These are phyloP conservation scores for Sebastes fasciatus DNA, from an alignment of 2,113 vertebrate genomes.

Conservation along the genomic window DNA sequence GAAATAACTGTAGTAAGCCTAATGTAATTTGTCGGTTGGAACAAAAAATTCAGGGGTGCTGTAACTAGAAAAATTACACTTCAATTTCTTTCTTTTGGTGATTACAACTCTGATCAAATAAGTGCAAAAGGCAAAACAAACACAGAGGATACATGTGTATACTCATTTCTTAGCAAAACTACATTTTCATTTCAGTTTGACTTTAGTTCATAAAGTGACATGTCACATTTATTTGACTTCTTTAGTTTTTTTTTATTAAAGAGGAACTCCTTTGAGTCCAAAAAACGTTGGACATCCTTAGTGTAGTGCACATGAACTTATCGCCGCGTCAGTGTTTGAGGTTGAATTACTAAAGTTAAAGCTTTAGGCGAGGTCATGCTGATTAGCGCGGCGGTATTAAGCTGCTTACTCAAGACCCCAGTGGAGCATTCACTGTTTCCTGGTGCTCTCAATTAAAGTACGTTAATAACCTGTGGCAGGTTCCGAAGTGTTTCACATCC, in stretches of 20 bases:
- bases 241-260: background rate
- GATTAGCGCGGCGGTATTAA: slow-evolving; percentile 40
- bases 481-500: slow-evolving; percentile 54
- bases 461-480: slow-evolving; percentile 64
- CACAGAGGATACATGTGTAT: background rate
- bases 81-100: background rate
- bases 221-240: no score
- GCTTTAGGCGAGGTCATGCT: slow-evolving; percentile 32
- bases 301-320: background rate
- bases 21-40: no score
- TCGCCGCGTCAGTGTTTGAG: slow-evolving; percentile 18
- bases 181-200: background rate
- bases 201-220: background rate
- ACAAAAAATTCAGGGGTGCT: no score
- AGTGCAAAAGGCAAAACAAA: background rate
- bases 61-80: no score
- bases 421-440: slow-evolving; percentile 46
- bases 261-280: background rate
- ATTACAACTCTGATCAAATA: background rate
- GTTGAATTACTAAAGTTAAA: slow-evolving; percentile 35
- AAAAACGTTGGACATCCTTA: background rate
- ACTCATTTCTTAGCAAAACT: background rate
- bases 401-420: slow-evolving; percentile 58
- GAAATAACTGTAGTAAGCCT: no score
- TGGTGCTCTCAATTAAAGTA: slow-evolving; percentile 58